Evolutionary conservation across 2,797 vertebrate species (phyloP).

Genomic region (Hippocampus kuda): DNA sequence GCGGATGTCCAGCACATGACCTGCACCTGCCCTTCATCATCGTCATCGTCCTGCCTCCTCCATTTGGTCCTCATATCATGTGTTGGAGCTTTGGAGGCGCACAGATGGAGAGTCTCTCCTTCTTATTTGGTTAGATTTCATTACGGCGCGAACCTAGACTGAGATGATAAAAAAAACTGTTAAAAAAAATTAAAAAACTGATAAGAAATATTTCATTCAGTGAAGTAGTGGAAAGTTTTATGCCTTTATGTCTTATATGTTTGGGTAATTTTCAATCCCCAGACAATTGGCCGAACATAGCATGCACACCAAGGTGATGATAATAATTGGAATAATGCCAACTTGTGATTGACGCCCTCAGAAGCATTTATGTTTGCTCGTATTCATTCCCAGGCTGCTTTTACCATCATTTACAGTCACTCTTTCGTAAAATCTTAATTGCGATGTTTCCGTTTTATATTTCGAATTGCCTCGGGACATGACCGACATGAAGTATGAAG

Average conservation of each 20-base stretch:
- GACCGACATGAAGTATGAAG: conserved; percentile 28
- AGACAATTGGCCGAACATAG: too few species aligned
- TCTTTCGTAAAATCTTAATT: background rate
- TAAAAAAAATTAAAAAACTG: too few species aligned
- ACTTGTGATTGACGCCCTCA: too few species aligned
- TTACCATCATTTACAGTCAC: background rate
- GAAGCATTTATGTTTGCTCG: background rate
- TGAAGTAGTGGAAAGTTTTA: too few species aligned
- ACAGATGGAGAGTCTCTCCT: background rate
- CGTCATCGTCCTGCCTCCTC: conserved; percentile 44
- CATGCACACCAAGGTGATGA: too few species aligned
- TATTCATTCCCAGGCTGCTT: background rate
- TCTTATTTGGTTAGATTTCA: background rate
- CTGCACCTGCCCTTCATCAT: conserved; percentile 51
- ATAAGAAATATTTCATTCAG: background rate
- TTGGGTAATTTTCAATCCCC: too few species aligned
- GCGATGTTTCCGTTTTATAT: background rate
- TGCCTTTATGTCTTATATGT: too few species aligned
- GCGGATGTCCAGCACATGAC: conserved; percentile 48
- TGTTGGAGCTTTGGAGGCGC: background rate
- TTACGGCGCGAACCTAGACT: background rate
- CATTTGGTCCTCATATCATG: conserved; percentile 6
- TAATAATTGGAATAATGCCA: too few species aligned
- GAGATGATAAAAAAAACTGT: background rate
- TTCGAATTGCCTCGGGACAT: conserved; percentile 20